Percentiles rank a stretch among this genome's conserved stretches.
Evolutionary conservation across 2,888 invertebrate genomes (phyloP).

Genomic region (Drosophila neoperkinsi): DNA sequence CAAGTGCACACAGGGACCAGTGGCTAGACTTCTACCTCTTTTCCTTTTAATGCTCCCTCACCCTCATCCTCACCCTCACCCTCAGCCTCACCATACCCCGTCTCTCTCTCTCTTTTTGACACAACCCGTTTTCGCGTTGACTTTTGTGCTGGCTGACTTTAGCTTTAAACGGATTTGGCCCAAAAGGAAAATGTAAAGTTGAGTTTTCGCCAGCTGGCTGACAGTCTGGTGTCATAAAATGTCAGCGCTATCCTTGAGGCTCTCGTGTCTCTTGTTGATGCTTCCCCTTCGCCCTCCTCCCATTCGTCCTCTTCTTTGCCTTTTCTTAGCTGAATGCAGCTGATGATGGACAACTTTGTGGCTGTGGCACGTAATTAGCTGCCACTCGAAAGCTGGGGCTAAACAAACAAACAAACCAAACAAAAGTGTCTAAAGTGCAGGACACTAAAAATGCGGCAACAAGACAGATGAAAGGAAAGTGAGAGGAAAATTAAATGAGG

Average conservation of each 20-base stretch:
- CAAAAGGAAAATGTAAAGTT: conserved; percentile 9
- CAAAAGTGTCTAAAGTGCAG: conserved; percentile 56
- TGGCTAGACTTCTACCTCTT: conserved; percentile 17
- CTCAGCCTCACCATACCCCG: not conserved
- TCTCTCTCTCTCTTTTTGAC: not conserved
- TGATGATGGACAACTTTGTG: conserved; percentile 35
- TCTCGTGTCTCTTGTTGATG: conserved; percentile 1
- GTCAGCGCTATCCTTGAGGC: conserved; percentile 35
- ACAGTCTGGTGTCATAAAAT: conserved; percentile 50
- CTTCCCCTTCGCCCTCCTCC: not conserved
- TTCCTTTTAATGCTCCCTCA: not conserved
- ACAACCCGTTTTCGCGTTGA: conserved; percentile 22
- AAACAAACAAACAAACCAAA: conserved; percentile 33
- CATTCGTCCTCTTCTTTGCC: not conserved
- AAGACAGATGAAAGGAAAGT: conserved; percentile 14
- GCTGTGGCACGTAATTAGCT: conserved; percentile 57
- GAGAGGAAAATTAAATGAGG: conserved; percentile 2
- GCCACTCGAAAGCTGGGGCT: conserved; percentile 48
- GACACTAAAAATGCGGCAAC: conserved; percentile 42
- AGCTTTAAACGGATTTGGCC: conserved; percentile 52
- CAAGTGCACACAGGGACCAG: conserved; percentile 55
- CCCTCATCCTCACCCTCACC: no score
- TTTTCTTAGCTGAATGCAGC: conserved; percentile 28
- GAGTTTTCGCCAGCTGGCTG: conserved; percentile 1
- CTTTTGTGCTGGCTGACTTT: conserved; percentile 42